Conservation (phyloP, 2,113 vertebrate genomes). For the Thunnus maccoyii region DNA sequence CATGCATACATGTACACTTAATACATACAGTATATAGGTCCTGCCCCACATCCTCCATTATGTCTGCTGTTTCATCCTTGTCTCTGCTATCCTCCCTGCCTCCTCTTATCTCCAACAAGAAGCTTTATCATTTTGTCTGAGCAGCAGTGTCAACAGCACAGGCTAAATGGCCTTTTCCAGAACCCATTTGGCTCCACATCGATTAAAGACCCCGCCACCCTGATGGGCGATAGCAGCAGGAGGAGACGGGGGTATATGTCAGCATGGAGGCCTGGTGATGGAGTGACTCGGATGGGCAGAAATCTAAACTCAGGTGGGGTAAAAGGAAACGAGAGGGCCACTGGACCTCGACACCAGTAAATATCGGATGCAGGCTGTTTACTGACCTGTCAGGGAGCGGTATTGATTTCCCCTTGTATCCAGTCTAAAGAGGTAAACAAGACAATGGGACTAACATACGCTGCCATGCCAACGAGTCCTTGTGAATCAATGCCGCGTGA, state of each 20-base stretch:
- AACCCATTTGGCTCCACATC: conserved; percentile 61
- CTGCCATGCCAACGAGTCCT: neutral
- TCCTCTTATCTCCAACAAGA: conserved; percentile 49
- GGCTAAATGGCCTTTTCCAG: conserved; percentile 68
- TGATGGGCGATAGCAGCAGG: conserved; percentile 45
- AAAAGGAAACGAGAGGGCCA: conserved; percentile 7
- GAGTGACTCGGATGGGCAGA: conserved; percentile 42
- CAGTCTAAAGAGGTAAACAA: conserved; percentile 56
- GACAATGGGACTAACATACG: conserved; percentile 8
- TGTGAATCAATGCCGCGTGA: conserved; percentile 17
- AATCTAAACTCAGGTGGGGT: conserved; percentile 35
- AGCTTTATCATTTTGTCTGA: conserved; percentile 53
- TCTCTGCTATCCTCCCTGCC: conserved; percentile 11
- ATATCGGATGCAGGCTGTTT: conserved; percentile 58
- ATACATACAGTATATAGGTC: neutral
- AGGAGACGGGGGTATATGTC: conserved; percentile 36
- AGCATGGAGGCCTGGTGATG: conserved; percentile 29
- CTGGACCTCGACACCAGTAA: conserved; percentile 52
- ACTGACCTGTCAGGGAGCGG: conserved; percentile 56
- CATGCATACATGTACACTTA: neutral
- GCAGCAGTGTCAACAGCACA: conserved; percentile 48
- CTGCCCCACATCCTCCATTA: neutral
- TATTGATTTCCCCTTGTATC: conserved; percentile 61
- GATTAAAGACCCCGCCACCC: conserved; percentile 59
- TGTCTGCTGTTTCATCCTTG: neutral